Percentiles rank a stretch among this genome's conserved stretches.
These are phyloP conservation scores for Rutilus rutilus DNA, from an alignment of 2,113 vertebrate genomes.

Conservation along the genomic window DNA sequence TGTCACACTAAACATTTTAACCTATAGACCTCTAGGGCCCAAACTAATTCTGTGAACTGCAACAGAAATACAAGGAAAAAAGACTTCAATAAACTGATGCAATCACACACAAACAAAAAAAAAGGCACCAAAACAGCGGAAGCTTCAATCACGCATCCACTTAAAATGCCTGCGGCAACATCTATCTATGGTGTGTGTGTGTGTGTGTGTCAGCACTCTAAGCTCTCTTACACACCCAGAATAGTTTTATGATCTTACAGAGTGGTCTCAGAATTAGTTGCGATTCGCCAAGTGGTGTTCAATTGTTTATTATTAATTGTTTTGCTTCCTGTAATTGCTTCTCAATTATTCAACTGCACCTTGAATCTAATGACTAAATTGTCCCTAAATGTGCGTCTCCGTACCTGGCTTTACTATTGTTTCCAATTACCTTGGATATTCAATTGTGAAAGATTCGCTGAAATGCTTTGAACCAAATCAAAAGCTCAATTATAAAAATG, in stretches of 20 bases:
- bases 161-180: conserved; percentile 67
- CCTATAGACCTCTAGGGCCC: not conserved
- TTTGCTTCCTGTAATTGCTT: conserved; percentile 26
- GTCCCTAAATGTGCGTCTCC: conserved; percentile 62
- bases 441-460: conserved; percentile 64
- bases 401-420: conserved; percentile 54
- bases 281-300: not conserved
- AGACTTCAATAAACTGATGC: not conserved
- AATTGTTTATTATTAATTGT: not conserved
- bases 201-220: not conserved
- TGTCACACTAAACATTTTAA: not conserved
- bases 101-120: conserved; percentile 45
- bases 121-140: conserved; percentile 73
- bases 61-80: not conserved
- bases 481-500: conserved; percentile 82
- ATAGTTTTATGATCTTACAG: not conserved
- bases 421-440: conserved; percentile 68
- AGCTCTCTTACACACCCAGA: not conserved
- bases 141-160: conserved; percentile 67
- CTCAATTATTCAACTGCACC: conserved; percentile 69
- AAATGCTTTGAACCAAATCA: conserved; percentile 72
- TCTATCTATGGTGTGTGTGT: not conserved
- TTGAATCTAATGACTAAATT: conserved; percentile 72
- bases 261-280: not conserved
- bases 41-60: not conserved